phyloP scores from a whole-genome alignment of 2,888 invertebrate species.

The Bedellia somnulentella region DNA sequence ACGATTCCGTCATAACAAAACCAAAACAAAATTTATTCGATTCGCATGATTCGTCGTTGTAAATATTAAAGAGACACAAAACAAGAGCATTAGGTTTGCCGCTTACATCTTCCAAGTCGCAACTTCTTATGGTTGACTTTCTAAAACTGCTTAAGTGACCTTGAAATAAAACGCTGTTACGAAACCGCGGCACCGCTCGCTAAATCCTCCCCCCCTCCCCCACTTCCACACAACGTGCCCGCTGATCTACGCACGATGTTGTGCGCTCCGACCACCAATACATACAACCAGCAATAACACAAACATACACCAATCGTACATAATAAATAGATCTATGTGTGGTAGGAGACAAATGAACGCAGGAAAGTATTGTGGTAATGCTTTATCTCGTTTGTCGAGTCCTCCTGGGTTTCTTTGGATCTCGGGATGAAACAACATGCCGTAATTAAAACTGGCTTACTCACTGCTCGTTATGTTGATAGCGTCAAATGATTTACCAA shows the following conservation, averaged over 20 bases:
- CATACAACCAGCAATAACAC: slow-evolving; percentile 16
- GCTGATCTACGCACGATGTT: slow-evolving; percentile 36
- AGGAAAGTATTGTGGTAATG: not conserved
- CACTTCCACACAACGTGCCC: slow-evolving; percentile 25
- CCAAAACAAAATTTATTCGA: no score
- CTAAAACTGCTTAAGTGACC: slow-evolving; percentile 59
- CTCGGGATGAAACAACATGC: no score
- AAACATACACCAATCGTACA: slow-evolving; percentile 13
- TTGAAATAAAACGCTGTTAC: slow-evolving; percentile 60
- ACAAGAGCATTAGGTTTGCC: not conserved
- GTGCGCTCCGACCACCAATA: slow-evolving; percentile 17
- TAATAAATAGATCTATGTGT: not conserved
- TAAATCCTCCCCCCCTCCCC: slow-evolving; percentile 25
- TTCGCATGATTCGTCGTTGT: no score
- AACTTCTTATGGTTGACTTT: slow-evolving; percentile 30
- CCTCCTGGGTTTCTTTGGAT: no score
- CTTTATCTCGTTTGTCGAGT: no score
- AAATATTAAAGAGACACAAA: no score
- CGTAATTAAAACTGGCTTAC: no score
- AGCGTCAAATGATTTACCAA: no score
- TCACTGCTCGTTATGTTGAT: no score
- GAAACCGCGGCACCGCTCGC: slow-evolving; percentile 52
- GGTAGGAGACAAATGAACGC: no score
- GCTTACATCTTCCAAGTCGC: not conserved
- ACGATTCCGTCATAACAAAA: no score